Evolutionary conservation across 1,140 invertebrate genomes (phyloP).

Genomic region (Pantala flavescens): DNA sequence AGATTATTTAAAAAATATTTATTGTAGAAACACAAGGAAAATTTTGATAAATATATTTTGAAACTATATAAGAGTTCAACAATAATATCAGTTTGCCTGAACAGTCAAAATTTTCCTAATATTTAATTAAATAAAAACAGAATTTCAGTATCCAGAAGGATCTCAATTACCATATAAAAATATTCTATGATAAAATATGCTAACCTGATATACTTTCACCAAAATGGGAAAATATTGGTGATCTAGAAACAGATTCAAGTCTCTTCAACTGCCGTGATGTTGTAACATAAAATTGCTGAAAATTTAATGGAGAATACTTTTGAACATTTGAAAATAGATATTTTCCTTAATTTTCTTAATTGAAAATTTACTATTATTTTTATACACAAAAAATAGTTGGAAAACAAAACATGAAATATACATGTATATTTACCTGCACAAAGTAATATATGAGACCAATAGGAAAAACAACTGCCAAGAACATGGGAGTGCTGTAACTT

Average conservation of each 20-base stretch:
- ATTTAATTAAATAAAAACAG: too few relatives aligned
- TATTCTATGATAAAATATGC: slow-evolving; percentile 21
- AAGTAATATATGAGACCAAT: slow-evolving; percentile 81
- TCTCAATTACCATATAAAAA: neutral
- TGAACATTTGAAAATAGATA: too few relatives aligned
- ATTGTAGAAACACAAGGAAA: neutral
- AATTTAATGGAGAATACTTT: slow-evolving; percentile 23
- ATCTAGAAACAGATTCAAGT: slow-evolving; percentile 49
- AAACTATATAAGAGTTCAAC: neutral
- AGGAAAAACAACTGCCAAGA: slow-evolving; percentile 71
- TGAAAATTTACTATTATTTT: too few relatives aligned
- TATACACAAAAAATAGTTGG: too few relatives aligned
- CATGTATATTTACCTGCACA: slow-evolving; percentile 47
- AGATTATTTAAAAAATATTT: neutral
- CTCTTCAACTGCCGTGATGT: slow-evolving; percentile 53
- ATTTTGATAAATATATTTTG: neutral
- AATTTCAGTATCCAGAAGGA: too few relatives aligned
- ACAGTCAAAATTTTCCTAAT: neutral
- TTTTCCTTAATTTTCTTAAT: too few relatives aligned
- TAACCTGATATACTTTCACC: slow-evolving; percentile 42
- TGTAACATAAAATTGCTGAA: slow-evolving; percentile 47
- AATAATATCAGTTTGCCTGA: neutral
- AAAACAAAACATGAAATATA: too few relatives aligned
- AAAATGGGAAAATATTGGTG: slow-evolving; percentile 57
- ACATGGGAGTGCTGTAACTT: slow-evolving; percentile 77